A percentile compares a stretch with the other conserved stretches of the same genome.
Evolutionary conservation across 2,113 vertebrate genomes (phyloP).

Genomic region (Melanerpes formicivorus): DNA sequence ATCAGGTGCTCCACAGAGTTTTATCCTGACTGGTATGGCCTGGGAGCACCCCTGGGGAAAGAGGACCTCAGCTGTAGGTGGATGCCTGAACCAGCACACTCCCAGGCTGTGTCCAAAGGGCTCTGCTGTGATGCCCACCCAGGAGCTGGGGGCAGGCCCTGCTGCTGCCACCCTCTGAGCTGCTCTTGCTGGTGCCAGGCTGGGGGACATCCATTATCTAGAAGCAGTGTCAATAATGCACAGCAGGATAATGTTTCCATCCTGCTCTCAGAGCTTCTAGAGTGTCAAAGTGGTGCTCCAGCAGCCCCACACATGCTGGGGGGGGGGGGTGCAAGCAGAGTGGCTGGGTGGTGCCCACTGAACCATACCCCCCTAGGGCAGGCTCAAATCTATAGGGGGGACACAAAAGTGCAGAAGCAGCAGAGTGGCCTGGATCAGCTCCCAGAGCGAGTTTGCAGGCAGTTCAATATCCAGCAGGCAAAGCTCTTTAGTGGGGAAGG

Average conservation of each 20-base stretch:
- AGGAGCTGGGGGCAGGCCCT: fast-evolving
- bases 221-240: fast-evolving
- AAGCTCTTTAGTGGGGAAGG: not conserved
- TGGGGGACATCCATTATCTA: not conserved
- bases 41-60: fast-evolving
- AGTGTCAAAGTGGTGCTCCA: not conserved
- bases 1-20: not conserved
- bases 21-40: too few relatives aligned
- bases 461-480: not conserved
- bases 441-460: not conserved
- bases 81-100: fast-evolving
- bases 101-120: fast-evolving
- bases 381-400: not conserved
- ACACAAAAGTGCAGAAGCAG: not conserved
- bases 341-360: fast-evolving
- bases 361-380: not conserved
- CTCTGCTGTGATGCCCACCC: not conserved
- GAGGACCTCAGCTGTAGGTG: not conserved
- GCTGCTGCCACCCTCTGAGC: fast-evolving
- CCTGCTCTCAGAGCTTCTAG: not conserved
- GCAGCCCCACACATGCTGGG: fast-evolving
- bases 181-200: fast-evolving
- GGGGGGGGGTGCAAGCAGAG: fast-evolving
- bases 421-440: not conserved
- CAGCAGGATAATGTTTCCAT: not conserved